phyloP scores from a whole-genome alignment of 2,797 vertebrate genomes.

The Gallinago stenura region DNA sequence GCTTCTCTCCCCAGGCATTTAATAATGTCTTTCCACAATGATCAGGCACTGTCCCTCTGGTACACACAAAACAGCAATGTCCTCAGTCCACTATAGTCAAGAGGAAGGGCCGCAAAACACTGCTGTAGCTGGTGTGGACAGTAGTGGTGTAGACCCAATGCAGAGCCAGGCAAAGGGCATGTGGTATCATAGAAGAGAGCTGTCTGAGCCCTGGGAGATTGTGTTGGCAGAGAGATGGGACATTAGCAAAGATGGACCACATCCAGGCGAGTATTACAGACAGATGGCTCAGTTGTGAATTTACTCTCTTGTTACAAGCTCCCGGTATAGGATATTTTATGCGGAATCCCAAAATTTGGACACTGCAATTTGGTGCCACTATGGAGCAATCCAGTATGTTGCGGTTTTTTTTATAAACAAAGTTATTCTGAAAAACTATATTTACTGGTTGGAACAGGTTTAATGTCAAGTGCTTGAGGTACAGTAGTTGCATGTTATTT shows the following conservation, averaged over 20 bases:
- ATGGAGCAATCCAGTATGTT: neutral
- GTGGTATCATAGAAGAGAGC: neutral
- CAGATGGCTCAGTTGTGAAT: neutral
- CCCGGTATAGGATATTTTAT: neutral
- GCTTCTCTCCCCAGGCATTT: neutral
- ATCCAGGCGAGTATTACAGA: neutral
- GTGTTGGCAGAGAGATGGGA: neutral
- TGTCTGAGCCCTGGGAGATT: neutral
- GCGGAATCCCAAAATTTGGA: neutral
- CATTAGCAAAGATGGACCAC: neutral
- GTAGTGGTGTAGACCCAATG: fast-evolving
- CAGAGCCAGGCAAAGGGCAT: neutral
- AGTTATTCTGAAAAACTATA: neutral
- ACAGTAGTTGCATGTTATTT: neutral
- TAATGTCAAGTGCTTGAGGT: neutral
- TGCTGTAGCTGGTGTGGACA: fast-evolving
- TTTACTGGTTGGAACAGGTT: neutral
- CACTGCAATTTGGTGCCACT: neutral
- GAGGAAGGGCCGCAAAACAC: neutral
- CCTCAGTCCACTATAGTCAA: no score
- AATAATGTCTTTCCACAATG: neutral
- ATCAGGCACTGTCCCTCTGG: neutral
- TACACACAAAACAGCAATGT: neutral
- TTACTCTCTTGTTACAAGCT: neutral
- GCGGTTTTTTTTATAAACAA: neutral